These are phyloP conservation scores for Xerus inauris DNA, from an alignment of 2,113 vertebrate species.

Conservation along the genomic window DNA sequence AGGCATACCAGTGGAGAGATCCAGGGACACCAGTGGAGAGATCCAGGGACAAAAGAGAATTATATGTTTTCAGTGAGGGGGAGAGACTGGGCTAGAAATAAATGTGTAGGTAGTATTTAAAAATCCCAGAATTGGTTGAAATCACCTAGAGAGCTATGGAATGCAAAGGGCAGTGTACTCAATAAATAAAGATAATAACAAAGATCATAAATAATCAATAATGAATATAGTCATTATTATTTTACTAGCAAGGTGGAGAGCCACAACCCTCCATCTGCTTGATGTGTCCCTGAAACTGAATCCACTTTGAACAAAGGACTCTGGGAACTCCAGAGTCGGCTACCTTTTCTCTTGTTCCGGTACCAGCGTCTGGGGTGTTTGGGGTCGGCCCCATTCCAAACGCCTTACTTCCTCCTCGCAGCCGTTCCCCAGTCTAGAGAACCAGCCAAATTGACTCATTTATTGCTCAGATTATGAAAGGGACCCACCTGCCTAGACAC, in stretches of 20 bases:
- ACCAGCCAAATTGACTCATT: not conserved
- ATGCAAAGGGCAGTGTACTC: not conserved
- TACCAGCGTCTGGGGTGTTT: not conserved
- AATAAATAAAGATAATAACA: not conserved
- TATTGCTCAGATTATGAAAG: slow-evolving; percentile 31
- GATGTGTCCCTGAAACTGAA: not conserved
- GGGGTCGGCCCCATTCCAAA: not conserved
- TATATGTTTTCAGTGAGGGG: not conserved
- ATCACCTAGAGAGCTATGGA: not conserved
- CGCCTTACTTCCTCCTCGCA: not conserved
- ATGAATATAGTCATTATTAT: not conserved
- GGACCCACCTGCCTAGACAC: slow-evolving; percentile 28
- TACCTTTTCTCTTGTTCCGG: not conserved
- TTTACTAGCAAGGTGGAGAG: not conserved
- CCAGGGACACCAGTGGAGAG: not conserved
- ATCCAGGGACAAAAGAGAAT: not conserved
- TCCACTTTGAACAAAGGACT: not conserved
- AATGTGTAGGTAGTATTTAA: not conserved
- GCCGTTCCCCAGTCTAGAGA: not conserved
- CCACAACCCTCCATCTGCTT: not conserved
- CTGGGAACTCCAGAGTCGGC: not conserved
- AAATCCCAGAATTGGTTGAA: not conserved
- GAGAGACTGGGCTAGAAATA: not conserved
- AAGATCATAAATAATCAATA: not conserved
- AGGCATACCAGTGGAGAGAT: not conserved